These are phyloP conservation scores for Hystrix brachyura DNA, from an alignment of 2,113 vertebrate species.

Conservation along the genomic window DNA sequence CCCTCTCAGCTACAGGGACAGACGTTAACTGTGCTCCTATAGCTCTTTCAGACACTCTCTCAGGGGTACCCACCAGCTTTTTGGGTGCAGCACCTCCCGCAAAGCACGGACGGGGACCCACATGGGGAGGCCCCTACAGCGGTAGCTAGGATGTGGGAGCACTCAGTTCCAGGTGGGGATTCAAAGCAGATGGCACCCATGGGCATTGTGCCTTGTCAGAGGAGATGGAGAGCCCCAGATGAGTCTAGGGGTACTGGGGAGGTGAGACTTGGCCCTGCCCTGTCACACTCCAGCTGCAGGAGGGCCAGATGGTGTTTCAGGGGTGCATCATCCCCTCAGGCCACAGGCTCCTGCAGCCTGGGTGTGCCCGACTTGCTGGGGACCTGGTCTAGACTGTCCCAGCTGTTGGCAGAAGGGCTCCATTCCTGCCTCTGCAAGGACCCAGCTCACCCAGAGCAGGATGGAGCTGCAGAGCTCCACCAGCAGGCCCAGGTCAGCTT, in stretches of 20 bases:
- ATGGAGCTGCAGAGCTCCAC: background rate
- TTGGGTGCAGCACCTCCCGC: background rate
- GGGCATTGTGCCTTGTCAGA: background rate
- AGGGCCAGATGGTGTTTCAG: background rate
- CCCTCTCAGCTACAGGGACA: background rate
- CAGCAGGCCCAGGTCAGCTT: background rate
- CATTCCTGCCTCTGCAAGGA: background rate
- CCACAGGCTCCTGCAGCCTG: background rate
- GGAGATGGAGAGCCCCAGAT: background rate
- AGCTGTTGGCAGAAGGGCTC: background rate
- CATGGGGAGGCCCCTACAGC: background rate
- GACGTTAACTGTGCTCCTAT: too few species aligned
- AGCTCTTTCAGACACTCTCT: background rate
- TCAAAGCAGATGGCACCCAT: too few species aligned
- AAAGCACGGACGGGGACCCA: background rate
- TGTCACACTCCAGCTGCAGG: background rate
- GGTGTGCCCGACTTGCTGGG: too few species aligned
- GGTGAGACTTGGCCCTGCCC: background rate
- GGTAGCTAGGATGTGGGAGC: background rate
- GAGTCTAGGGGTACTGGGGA: too few species aligned
- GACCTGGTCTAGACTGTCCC: background rate
- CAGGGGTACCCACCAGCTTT: background rate
- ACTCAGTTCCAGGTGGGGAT: background rate
- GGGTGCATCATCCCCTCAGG: background rate
- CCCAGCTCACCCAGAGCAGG: background rate